A percentile compares a stretch with the other conserved stretches of the same genome.
Evolutionary conservation across 2,797 vertebrate species (phyloP).

Genomic region (Thalassophryne amazonica): DNA sequence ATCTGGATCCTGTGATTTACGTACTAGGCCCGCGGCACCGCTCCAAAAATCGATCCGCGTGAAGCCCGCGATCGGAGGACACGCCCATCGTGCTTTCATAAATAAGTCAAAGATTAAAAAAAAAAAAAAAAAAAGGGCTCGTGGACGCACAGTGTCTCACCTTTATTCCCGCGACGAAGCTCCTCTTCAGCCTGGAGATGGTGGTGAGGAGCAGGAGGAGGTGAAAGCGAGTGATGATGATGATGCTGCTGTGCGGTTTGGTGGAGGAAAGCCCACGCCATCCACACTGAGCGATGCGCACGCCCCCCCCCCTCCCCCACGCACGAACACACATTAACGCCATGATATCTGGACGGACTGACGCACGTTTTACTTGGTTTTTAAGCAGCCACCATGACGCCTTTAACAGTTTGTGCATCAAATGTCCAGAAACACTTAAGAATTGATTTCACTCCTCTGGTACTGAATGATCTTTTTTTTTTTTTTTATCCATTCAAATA

Average conservation of each 20-base stretch:
- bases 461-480: too few species aligned
- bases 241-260: conserved; percentile 48
- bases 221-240: conserved; percentile 31
- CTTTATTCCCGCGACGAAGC: conserved; percentile 30
- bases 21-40: conserved; percentile 22
- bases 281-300: conserved; percentile 54
- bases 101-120: background rate
- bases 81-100: conserved; percentile 42
- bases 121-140: background rate
- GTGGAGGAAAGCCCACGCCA: conserved; percentile 67
- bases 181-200: conserved; percentile 34
- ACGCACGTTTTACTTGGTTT: conserved; percentile 6
- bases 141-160: conserved; percentile 28
- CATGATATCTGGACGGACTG: conserved; percentile 16
- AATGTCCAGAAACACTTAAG: background rate
- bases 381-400: background rate
- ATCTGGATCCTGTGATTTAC: conserved; percentile 26
- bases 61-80: conserved; percentile 29
- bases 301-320: conserved; percentile 48
- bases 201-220: conserved; percentile 42
- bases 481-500: background rate
- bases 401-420: background rate
- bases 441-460: background rate
- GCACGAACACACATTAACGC: conserved; percentile 37
- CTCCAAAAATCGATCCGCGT: conserved; percentile 45